Evolutionary conservation across 2,113 vertebrate genomes (phyloP).

Genomic region (Zosterops lateralis): DNA sequence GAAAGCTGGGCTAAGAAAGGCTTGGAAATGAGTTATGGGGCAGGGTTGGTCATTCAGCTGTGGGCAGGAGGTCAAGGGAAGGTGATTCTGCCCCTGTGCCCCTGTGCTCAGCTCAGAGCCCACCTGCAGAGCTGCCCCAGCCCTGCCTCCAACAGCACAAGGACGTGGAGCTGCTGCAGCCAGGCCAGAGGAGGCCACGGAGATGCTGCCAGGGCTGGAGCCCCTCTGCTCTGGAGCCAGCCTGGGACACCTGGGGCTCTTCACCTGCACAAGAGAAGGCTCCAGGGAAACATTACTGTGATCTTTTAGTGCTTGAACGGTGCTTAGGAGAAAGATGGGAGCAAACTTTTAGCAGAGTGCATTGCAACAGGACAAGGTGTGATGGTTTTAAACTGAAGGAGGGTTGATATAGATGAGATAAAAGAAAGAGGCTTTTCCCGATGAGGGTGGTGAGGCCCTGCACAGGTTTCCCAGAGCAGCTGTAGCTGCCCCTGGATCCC

Average conservation of each 20-base stretch:
- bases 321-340: too few species aligned
- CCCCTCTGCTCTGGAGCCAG: background rate
- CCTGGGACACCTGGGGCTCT: background rate
- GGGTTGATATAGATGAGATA: background rate
- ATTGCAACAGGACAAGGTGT: background rate
- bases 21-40: background rate
- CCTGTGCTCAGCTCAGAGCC: background rate
- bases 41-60: accelerated
- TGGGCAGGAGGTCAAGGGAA: background rate
- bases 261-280: accelerated
- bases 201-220: background rate
- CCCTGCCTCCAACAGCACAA: background rate
- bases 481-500: background rate
- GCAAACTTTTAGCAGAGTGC: background rate
- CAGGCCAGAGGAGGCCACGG: background rate
- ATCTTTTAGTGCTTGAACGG: accelerated
- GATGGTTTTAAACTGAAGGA: background rate
- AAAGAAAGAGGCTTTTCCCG: background rate
- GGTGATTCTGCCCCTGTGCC: accelerated
- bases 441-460: accelerated
- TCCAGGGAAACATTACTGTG: background rate
- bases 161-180: background rate
- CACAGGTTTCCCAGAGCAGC: accelerated
- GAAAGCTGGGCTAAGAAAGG: background rate
- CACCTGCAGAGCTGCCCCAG: background rate